Conservation (phyloP, 2,797 vertebrate genomes). For the Diceros bicornis region DNA sequence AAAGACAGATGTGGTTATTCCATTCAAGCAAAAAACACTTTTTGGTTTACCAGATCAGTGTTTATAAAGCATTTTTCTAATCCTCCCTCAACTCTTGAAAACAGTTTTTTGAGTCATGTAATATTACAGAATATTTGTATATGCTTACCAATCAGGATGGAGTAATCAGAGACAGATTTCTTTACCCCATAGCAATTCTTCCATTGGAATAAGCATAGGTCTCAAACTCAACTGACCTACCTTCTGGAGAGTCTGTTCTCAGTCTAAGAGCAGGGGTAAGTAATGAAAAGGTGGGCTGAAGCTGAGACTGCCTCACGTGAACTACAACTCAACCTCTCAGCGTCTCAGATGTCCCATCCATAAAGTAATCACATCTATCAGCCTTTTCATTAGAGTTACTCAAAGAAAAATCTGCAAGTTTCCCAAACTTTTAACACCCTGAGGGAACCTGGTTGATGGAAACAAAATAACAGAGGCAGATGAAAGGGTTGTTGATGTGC, state of each 20-base stretch:
- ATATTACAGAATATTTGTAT: neutral
- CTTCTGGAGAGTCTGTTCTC: neutral
- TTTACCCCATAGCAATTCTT: neutral
- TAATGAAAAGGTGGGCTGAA: neutral
- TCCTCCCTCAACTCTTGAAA: neutral
- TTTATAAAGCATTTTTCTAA: neutral
- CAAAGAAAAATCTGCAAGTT: neutral
- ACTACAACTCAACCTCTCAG: neutral
- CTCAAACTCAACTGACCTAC: neutral
- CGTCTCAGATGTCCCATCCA: neutral
- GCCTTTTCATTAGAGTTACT: neutral
- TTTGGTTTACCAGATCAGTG: neutral
- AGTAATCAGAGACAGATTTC: neutral
- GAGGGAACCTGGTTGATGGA: neutral
- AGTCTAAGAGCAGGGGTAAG: neutral
- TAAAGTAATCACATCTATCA: neutral
- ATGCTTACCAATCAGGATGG: neutral
- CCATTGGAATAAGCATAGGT: neutral
- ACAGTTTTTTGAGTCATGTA: neutral
- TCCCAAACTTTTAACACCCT: neutral
- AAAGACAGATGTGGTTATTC: too few species aligned
- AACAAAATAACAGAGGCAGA: neutral
- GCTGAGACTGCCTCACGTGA: rapidly evolving
- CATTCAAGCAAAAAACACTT: neutral
- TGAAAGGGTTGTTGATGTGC: rapidly evolving